Percentiles rank a stretch among this genome's conserved stretches.
These are phyloP conservation scores for Reticulitermes speratus DNA, from an alignment of 1,140 invertebrate genomes.

Conservation along the genomic window DNA sequence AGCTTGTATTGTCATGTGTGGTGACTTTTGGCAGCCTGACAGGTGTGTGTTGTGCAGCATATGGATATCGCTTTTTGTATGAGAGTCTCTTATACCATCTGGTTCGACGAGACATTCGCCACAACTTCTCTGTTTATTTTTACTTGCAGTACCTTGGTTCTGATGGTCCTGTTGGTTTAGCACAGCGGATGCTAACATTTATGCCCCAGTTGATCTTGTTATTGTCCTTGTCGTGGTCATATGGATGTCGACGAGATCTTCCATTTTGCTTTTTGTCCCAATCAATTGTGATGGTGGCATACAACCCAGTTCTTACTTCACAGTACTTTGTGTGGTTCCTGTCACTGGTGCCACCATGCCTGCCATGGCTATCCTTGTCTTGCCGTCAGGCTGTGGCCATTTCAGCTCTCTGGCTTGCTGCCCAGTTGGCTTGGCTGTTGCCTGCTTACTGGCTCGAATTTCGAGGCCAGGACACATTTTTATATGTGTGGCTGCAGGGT, in stretches of 20 bases:
- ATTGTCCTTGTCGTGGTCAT: slow-evolving; percentile 68
- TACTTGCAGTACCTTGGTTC: slow-evolving; percentile 87
- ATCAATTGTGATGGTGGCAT: slow-evolving; percentile 87
- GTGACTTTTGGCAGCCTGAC: slow-evolving; percentile 54
- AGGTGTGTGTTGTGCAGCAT: slow-evolving; percentile 50
- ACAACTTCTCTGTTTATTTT: slow-evolving; percentile 98
- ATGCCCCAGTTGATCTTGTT: slow-evolving; percentile 74
- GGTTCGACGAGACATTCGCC: slow-evolving; percentile 82
- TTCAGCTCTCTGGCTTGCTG: slow-evolving; percentile 68
- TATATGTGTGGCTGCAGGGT: slow-evolving; percentile 75
- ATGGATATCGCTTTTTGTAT: slow-evolving; percentile 86
- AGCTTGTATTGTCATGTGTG: slow-evolving; percentile 63
- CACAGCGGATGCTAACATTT: slow-evolving; percentile 65
- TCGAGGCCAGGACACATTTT: slow-evolving; percentile 76
- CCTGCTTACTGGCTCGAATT: slow-evolving; percentile 92
- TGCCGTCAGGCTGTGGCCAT: slow-evolving; percentile 50
- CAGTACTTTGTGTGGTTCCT: slow-evolving; percentile 99
- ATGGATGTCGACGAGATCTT: slow-evolving; percentile 62
- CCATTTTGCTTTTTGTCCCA: slow-evolving; percentile 83
- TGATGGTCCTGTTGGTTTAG: slow-evolving; percentile 46
- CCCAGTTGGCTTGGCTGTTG: slow-evolving; percentile 85
- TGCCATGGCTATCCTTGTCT: slow-evolving; percentile 62
- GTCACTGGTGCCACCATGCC: slow-evolving; percentile 77
- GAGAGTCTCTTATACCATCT: slow-evolving; percentile 95
- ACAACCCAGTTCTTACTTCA: slow-evolving; percentile 95